These are phyloP conservation scores for Dendroctonus ponderosae DNA, from an alignment of 1,140 invertebrate species.

Conservation along the genomic window DNA sequence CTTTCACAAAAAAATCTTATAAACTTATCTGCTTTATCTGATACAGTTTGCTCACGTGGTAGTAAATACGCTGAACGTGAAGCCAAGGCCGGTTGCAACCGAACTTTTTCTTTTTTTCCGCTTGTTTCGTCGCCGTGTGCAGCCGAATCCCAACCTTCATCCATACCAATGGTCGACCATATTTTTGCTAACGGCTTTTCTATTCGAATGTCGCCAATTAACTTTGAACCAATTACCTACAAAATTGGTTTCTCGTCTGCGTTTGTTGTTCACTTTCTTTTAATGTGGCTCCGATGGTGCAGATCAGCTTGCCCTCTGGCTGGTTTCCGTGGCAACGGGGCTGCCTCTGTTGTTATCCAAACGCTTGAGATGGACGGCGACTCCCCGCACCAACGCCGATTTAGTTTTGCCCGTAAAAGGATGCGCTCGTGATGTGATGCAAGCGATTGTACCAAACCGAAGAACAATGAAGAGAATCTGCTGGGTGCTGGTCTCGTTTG, in stretches of 20 bases:
- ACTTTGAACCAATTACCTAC: slow-evolving; percentile 12
- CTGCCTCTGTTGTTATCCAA: too few relatives aligned
- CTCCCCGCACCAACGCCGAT: background rate
- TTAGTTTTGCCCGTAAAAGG: background rate
- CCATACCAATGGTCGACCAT: background rate
- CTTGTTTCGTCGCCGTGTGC: background rate
- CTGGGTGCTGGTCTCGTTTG: background rate
- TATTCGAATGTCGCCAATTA: slow-evolving; percentile 1
- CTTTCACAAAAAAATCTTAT: slow-evolving; percentile 13
- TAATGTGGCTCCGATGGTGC: slow-evolving; percentile 1
- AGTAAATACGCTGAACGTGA: slow-evolving; percentile 14
- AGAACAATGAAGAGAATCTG: slow-evolving; percentile 10
- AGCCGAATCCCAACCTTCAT: too few relatives aligned
- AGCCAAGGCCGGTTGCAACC: slow-evolving; percentile 5
- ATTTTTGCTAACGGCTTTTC: slow-evolving; percentile 4
- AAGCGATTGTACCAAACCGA: slow-evolving; percentile 7
- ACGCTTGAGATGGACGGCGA: too few relatives aligned
- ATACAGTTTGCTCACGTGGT: slow-evolving; percentile 22
- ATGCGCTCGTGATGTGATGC: background rate
- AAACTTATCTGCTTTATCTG: slow-evolving; percentile 10
- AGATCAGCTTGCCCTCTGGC: background rate
- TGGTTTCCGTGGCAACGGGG: too few relatives aligned
- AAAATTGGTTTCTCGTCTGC: background rate
- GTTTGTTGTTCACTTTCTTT: background rate
- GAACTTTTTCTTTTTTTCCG: slow-evolving; percentile 12